Evolutionary conservation across 2,797 vertebrate genomes (phyloP).

Genomic region (Manis pentadactyla): DNA sequence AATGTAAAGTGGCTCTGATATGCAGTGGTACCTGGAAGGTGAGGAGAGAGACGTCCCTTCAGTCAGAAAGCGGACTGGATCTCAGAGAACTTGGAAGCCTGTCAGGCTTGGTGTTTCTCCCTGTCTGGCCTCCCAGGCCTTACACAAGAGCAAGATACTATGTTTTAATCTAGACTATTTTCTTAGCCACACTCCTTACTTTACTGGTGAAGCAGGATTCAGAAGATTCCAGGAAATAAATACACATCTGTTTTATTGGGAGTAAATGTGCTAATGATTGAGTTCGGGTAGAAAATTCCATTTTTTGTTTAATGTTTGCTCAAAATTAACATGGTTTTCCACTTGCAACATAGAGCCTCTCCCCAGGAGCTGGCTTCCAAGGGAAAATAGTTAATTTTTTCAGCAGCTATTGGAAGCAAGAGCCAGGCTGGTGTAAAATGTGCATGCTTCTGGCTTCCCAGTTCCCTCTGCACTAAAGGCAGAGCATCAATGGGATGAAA

Average conservation of each 20-base stretch:
- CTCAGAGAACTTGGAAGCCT: neutral
- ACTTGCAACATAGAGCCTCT: constrained; percentile 29
- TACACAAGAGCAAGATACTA: neutral
- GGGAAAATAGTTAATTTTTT: constrained; percentile 59
- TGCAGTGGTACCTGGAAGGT: neutral
- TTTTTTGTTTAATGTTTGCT: constrained; percentile 25
- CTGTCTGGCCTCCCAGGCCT: neutral
- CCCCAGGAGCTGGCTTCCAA: constrained; percentile 40
- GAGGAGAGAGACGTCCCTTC: neutral
- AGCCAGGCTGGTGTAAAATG: constrained; percentile 57
- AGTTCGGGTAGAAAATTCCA: neutral
- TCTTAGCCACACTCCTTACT: neutral
- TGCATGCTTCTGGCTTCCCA: constrained; percentile 5
- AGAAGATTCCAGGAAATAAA: constrained; percentile 21
- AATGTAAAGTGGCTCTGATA: neutral
- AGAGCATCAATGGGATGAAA: constrained; percentile 60
- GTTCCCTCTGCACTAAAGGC: constrained; percentile 61
- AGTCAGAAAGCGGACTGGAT: neutral
- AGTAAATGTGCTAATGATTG: constrained; percentile 43
- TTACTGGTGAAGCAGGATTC: constrained; percentile 3
- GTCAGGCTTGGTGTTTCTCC: neutral
- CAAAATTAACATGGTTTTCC: constrained; percentile 68
- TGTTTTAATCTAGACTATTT: neutral
- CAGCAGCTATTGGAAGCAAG: constrained; percentile 51
- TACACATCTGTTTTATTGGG: neutral